A percentile compares a stretch with the other conserved stretches of the same genome.
Evolutionary conservation across 2,797 vertebrate genomes (phyloP).

Genomic region (Antennarius maculatus): DNA sequence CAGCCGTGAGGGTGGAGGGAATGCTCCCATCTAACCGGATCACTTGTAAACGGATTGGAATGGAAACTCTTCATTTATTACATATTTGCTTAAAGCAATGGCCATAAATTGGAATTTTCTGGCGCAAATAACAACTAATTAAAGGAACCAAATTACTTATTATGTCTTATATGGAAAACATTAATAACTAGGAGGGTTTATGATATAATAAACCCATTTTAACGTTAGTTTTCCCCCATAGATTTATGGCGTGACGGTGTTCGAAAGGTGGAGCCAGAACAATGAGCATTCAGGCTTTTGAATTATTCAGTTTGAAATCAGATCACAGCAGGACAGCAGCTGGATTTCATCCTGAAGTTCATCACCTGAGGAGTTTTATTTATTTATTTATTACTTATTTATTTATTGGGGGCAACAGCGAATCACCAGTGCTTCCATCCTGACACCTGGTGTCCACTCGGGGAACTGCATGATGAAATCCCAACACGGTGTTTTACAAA

Average conservation of each 20-base stretch:
- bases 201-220: not conserved
- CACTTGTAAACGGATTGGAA: no score
- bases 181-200: not conserved
- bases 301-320: constrained; percentile 33
- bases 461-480: constrained; percentile 14
- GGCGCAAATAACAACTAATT: not conserved
- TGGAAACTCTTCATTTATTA: no score
- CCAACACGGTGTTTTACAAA: constrained; percentile 22
- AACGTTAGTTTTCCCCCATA: constrained; percentile 6
- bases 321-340: constrained; percentile 18
- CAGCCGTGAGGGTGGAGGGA: no score
- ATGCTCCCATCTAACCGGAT: no score
- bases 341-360: constrained; percentile 19
- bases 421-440: constrained; percentile 20
- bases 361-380: constrained; percentile 24
- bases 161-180: not conserved
- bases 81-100: no score
- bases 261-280: constrained; percentile 23
- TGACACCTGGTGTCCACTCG: constrained; percentile 58
- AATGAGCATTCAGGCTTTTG: not conserved
- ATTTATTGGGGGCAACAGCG: not conserved
- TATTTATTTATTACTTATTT: not conserved
- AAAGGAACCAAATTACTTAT: not conserved
- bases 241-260: not conserved
- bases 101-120: not conserved